Base-by-base conservation (phyloP, 2,888 invertebrate species). In the Agriopis marginaria region DNA sequence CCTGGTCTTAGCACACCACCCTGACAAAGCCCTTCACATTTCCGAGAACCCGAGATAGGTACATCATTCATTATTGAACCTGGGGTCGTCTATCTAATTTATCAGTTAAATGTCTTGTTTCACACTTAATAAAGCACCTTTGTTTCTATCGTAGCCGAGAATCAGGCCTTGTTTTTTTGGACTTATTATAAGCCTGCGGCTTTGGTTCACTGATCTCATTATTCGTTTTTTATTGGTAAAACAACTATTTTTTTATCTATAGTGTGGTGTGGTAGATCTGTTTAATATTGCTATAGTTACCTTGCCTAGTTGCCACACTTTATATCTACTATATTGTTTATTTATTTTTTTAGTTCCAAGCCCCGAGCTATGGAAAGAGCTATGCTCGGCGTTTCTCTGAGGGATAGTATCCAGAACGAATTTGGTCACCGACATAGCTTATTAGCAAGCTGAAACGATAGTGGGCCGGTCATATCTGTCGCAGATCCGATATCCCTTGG, bases 81-180 rank as follows among this genome's bases (percentile, higher is more conserved):
- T 23, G 54, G 73, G 72, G 72, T 71, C 66, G 64, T 70, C 75
- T 80, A 82, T 84, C 79, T 70, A 64, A 72, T 73, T 83, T 85
- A 85, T 85, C 80, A 70, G 63, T 60, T 55, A 72, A 76, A 81
- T 76, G 76, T 73, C 69, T 74, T 74, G 77, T 75, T 84, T 83
- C 79, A 85, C 86, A 84, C 85, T 70, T 79, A 75, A 82, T 85
- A 82, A 80, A 76, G 74, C 68, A 63, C 66, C 66, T 59, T 77
- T 84, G 81, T 81, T 78, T 65, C 59, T 61, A 67, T 66, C 62
- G 23, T 10, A 53, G 50, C 9, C 14, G 58, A 71, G 62, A 68
- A 70, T 66, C 63, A 54, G 47, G 56, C 56, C n/a, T 68, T 68
- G 63, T 70, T 68, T 61, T 32, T 63, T 53, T 55, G 10, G 42